These are phyloP conservation scores for Eubasilissa regina DNA, from an alignment of 1,140 invertebrate genomes.

Conservation along the genomic window DNA sequence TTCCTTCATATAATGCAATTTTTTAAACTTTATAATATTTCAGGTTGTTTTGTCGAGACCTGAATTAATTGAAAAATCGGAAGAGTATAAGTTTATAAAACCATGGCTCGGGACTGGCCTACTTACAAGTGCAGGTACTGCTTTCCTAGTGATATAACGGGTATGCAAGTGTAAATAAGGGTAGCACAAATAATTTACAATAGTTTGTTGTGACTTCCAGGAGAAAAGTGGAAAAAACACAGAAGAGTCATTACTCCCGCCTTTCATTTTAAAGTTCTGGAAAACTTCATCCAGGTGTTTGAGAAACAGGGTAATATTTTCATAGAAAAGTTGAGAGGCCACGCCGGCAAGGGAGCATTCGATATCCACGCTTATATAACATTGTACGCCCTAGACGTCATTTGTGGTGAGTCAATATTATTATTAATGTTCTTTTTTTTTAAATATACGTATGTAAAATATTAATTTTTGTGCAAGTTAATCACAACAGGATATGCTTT, in stretches of 20 bases:
- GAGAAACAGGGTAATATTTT: conserved; percentile 69
- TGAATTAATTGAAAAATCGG: conserved; percentile 50
- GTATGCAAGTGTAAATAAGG: too few relatives aligned
- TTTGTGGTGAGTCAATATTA: conserved; percentile 78
- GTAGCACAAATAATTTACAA: not conserved
- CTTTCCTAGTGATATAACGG: too few relatives aligned
- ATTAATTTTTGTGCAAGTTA: too few relatives aligned
- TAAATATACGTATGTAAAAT: too few relatives aligned
- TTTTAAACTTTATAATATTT: too few relatives aligned
- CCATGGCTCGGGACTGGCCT: conserved; percentile 57
- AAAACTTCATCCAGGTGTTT: conserved; percentile 80
- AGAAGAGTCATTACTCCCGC: conserved; percentile 91
- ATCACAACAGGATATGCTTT: too few relatives aligned
- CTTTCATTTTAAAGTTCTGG: conserved; percentile 88
- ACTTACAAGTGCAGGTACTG: conserved; percentile 52
- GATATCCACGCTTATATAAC: too few relatives aligned
- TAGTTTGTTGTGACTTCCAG: conserved; percentile 65
- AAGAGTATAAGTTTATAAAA: conserved; percentile 51
- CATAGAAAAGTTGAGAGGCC: conserved; percentile 61
- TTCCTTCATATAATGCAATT: too few relatives aligned
- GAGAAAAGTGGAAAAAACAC: conserved; percentile 83
- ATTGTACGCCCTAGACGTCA: conserved; percentile 85
- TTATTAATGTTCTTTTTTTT: too few relatives aligned
- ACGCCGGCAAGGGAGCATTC: conserved; percentile 63
- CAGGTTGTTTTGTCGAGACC: conserved; percentile 55